Percentiles rank a stretch among this genome's conserved stretches.
phyloP scores from a whole-genome alignment of 2,113 vertebrate species.

The Malurus elegans region DNA sequence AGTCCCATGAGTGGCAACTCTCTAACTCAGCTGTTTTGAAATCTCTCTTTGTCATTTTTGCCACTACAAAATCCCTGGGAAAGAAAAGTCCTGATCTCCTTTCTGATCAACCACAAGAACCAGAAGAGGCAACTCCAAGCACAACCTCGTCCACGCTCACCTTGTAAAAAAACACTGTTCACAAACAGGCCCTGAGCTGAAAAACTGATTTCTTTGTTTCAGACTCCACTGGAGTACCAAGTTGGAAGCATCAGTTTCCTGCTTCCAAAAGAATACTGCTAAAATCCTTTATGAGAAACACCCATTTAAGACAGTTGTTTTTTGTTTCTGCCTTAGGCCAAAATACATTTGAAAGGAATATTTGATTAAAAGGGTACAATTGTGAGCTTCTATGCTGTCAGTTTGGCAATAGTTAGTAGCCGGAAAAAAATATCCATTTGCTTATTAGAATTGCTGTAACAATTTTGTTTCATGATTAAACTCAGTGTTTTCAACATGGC shows the following conservation, averaged over 20 bases:
- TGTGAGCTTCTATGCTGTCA: neutral
- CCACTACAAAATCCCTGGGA: neutral
- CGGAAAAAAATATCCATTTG: neutral
- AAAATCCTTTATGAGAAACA: neutral
- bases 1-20: rapidly evolving
- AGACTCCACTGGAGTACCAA: neutral
- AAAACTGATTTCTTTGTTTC: neutral
- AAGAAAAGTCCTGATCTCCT: neutral
- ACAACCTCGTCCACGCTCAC: neutral
- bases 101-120: neutral
- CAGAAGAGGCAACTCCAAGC: neutral
- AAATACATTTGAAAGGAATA: neutral
- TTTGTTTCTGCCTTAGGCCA: neutral
- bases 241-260: neutral
- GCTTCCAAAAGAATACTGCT: neutral
- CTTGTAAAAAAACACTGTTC: neutral
- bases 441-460: neutral
- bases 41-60: neutral
- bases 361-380: neutral
- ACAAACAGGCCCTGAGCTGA: rapidly evolving
- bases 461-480: neutral
- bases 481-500: neutral
- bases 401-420: neutral
- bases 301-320: rapidly evolving
- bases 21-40: neutral